Base-by-base conservation (phyloP, 2,888 invertebrate genomes). In the Dyspetes luteomarginatus region DNA sequence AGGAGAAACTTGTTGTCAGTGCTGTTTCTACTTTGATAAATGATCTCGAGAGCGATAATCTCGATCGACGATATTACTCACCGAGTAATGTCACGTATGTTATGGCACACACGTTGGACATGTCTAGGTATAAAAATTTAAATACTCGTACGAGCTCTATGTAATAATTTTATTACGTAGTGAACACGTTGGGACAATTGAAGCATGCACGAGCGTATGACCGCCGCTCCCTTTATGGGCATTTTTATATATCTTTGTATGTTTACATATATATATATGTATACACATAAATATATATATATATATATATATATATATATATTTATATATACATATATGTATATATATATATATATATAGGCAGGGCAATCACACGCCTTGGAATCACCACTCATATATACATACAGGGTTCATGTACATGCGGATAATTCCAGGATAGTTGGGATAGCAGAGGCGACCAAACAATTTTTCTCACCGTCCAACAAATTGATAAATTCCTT, bases 101-200 rank as follows among this genome's bases (percentile, higher is more conserved):
- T 55, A 67, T 41, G 41, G 15, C 15, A 45, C n/a, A 15, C n/a
- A 60, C 43, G 1, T 4, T 15, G 36, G n/a, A 24, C 17, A 30
- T 28, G n/a, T 0, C 12, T 26, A 17, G 48, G 48, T 17, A 24
- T 65, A 28, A 9, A 48, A 5, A 2, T 7, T 7, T 15, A 65
- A 9, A 50, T 48, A 17, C n/a, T n/a, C n/a, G n/a, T 7, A 3
- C 36, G 36, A 36, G n/a, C n/a, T n/a, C n/a, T n/a, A n/a, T n/a
- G n/a, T n/a, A n/a, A n/a, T n/a, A n/a, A 60, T 60, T 36, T 41
- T 28, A 64, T 28, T 48, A 36, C 15, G 22, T 62, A 22, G 7
- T 52, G 9, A 62, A 62, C 50, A 24, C 36, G 45, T 69, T 30
- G 41, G 22, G 26, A 24, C 65, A 56, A 76, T 69, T 69, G 62